These are phyloP conservation scores for Palythoa grandiflora DNA, from an alignment of 92 coral and sea anemone genomes.

Conservation along the genomic window DNA sequence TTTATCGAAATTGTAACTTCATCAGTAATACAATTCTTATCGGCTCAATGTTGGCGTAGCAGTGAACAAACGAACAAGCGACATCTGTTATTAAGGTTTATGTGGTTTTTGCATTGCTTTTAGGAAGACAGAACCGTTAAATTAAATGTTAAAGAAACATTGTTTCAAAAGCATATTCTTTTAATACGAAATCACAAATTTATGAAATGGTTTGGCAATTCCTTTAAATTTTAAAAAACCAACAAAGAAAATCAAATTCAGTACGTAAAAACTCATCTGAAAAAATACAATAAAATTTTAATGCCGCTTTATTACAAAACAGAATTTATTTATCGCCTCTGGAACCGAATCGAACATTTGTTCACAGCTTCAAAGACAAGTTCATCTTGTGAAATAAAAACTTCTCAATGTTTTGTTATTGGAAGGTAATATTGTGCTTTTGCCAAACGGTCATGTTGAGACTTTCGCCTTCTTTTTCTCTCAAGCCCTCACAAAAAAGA, in stretches of 20 bases:
- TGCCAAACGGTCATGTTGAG: constrained; percentile 12
- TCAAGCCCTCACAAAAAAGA: background rate
- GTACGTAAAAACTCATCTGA: background rate
- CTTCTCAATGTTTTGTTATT: background rate
- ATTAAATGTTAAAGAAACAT: constrained; percentile 4
- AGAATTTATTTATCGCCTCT: background rate
- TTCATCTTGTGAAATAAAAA: background rate
- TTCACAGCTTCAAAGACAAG: background rate
- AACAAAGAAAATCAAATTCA: background rate
- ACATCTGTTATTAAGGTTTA: constrained; percentile 34
- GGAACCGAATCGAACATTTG: background rate
- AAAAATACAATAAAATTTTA: constrained; percentile 15
- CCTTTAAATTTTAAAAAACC: background rate
- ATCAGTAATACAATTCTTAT: constrained; percentile 28
- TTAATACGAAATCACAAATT: background rate
- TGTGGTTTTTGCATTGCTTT: background rate
- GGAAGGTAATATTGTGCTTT: background rate
- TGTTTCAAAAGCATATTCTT: background rate
- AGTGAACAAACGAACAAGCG: constrained; percentile 3
- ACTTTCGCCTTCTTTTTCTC: background rate
- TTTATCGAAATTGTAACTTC: constrained; percentile 13
- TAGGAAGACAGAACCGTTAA: background rate
- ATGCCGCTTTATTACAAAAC: constrained; percentile 11
- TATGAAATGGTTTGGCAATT: background rate
- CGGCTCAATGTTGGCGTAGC: background rate